Conservation (phyloP, 1,140 invertebrate genomes). For the Augochlora pura region DNA sequence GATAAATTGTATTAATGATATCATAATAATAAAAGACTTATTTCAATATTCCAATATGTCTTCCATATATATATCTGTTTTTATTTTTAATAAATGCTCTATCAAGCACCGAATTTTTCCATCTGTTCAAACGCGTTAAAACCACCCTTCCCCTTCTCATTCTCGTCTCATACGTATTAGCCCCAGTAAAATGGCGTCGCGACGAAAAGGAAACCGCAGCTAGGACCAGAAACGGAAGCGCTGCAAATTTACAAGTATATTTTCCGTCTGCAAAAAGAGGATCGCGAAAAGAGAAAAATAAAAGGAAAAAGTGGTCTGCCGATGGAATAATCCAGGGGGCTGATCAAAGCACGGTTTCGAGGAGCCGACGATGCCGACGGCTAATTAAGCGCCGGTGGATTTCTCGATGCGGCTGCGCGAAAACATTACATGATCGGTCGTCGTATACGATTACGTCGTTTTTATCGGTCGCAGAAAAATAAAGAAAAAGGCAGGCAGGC, state of each 20-base stretch:
- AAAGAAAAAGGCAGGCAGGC: slow-evolving; percentile 19
- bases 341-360: slow-evolving; percentile 63
- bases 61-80: too few relatives aligned
- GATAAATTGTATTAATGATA: too few relatives aligned
- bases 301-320: too few relatives aligned
- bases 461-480: slow-evolving; percentile 55
- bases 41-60: too few relatives aligned
- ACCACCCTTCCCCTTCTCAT: too few relatives aligned
- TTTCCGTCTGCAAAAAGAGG: slow-evolving; percentile 30
- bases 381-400: slow-evolving; percentile 60
- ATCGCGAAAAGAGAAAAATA: background rate
- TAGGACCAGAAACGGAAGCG: background rate
- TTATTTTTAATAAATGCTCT: too few relatives aligned
- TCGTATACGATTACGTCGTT: slow-evolving; percentile 67
- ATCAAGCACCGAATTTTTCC: too few relatives aligned
- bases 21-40: too few relatives aligned
- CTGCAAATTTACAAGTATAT: background rate
- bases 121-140: too few relatives aligned
- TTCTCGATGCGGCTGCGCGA: slow-evolving; percentile 50
- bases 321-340: slow-evolving; percentile 53
- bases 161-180: too few relatives aligned
- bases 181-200: too few relatives aligned
- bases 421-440: slow-evolving; percentile 66
- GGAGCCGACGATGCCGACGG: slow-evolving; percentile 51
- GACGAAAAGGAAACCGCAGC: background rate